Evolutionary conservation across 2,797 vertebrate genomes (phyloP), one percentile per base, ranked within the genome.

Genomic region (Morelia viridis): DNA sequence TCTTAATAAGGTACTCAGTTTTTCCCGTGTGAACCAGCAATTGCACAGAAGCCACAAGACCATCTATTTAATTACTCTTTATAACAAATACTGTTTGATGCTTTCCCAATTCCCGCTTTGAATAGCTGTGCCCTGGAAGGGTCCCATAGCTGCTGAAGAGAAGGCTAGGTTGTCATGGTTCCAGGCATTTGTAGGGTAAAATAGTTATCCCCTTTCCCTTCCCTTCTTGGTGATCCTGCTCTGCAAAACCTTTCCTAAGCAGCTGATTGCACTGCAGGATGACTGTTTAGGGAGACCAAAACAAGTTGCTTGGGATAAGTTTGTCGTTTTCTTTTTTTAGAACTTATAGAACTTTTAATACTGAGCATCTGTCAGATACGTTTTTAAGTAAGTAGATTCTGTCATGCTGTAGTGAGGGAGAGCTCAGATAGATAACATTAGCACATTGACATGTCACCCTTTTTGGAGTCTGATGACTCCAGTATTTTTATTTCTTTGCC

Each of bases 51-150:
- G 83, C 0, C 35, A 4, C 68, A 15, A 31, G 17, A 3, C 2
- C n/a, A 50, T 58, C 19, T 80, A 31, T 87, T 83, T 12, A 87
- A 68, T 58, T 26, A 57, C 41, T 91, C 71, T 5, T 56, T 80
- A 41, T n/a, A 90, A 28, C 85, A 91, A 31, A 65, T 90, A 2
- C 0, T 2, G 65, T 91, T 94, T 56, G 22, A 0, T 8, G 58
- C 80, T 92, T 93, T 71, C n/a, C 88, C 46, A 57, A 53, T 92
- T 89, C 90, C 85, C 50, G 22, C 65, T 76, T 61, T 80, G 31
- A 92, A 83, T 57, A 88, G 46, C 89, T 93, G 91, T 93, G 92
- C 15, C 50, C 91, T 92, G 90, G n/a, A 93, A 93, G 50, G 24
- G 35, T 76, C 9, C 2, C 22, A 46, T 35, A 26, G 17, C 56